Evolutionary conservation across 2,113 vertebrate genomes (phyloP).

Genomic region (Tachysurus vachellii): DNA sequence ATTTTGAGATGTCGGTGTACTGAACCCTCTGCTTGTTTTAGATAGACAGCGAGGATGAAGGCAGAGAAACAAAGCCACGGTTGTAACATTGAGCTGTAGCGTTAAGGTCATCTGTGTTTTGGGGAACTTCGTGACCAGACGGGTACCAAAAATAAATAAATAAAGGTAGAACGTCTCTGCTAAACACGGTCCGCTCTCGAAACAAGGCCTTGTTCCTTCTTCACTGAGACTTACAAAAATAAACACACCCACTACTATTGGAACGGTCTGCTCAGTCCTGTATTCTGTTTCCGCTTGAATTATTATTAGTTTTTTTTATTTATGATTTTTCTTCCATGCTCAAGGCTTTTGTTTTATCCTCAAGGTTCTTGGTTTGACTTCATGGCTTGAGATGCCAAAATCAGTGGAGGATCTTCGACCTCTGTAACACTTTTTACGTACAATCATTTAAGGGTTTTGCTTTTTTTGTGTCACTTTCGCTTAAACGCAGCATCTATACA

Average conservation of each 20-base stretch:
- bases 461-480: conserved; percentile 60
- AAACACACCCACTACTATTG: neutral
- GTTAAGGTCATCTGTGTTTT: conserved; percentile 47
- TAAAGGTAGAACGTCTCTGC: conserved; percentile 55
- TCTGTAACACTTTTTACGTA: conserved; percentile 53
- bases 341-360: conserved; percentile 33
- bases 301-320: neutral
- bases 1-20: conserved; percentile 37
- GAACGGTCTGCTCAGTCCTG: conserved; percentile 14
- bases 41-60: conserved; percentile 45
- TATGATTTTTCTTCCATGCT: neutral
- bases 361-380: conserved; percentile 42
- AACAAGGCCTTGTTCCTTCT: conserved; percentile 7
- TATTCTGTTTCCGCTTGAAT: conserved; percentile 12
- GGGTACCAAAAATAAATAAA: conserved; percentile 69
- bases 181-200: neutral
- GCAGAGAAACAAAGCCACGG: conserved; percentile 52
- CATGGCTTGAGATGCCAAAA: conserved; percentile 54
- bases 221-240: conserved; percentile 10
- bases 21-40: conserved; percentile 54
- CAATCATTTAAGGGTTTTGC: conserved; percentile 63
- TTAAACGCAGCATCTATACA: conserved; percentile 6
- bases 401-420: conserved; percentile 55
- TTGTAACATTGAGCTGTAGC: neutral
- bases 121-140: conserved; percentile 64